Base-by-base conservation (phyloP, 1,140 invertebrate genomes). In the Leptonema lineaticorne region DNA sequence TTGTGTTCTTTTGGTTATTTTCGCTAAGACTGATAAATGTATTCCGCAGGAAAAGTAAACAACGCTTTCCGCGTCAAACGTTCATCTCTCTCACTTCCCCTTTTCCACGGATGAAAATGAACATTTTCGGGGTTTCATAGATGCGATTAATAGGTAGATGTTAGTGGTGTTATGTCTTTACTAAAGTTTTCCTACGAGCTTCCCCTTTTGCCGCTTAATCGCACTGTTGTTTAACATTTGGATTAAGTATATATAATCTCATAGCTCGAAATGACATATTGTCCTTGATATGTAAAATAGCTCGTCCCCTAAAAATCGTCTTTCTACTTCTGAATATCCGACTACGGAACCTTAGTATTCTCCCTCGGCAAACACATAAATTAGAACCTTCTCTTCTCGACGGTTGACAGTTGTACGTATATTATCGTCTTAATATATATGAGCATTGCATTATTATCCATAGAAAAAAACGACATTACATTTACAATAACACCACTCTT, bases 241-340 rank as follows among this genome's bases (percentile, higher is more conserved):
- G 67, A n/a, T 58, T 68, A 62, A 68, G 67, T 68, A 41, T 46
- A 46, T 46, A 46, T 64, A 64, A 64, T 26, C 67, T 41, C 58
- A 26, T 27, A 53, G 57, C 67, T 41, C 58, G 59, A 60, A 68
- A 68, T 68, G 67, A 68, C 67, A 68, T 50, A 60, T 68, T 60
- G 67, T 58, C 58, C 57, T 62, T 68, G 67, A 68, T 68, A 68
- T 68, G 67, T 60, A 68, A 68, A 68, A 58, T 62, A 60, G 67
- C 67, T 50, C 28, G 67, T 53, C 57, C 58, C 67, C 53, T 68
- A 68, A 68, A 68, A 68, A 68, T 68, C 45, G 67, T 62, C 67
- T 68, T 37, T 33, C 27, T 11, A 53, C 33, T 45, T 45, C 37
- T 9, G 37, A 45, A 45, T n/a, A n/a, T n/a, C 4, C 37, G 37